Percentiles rank a stretch among this genome's conserved stretches.
phyloP scores from a whole-genome alignment of 2,797 vertebrate species.

The Scyliorhinus canicula region DNA sequence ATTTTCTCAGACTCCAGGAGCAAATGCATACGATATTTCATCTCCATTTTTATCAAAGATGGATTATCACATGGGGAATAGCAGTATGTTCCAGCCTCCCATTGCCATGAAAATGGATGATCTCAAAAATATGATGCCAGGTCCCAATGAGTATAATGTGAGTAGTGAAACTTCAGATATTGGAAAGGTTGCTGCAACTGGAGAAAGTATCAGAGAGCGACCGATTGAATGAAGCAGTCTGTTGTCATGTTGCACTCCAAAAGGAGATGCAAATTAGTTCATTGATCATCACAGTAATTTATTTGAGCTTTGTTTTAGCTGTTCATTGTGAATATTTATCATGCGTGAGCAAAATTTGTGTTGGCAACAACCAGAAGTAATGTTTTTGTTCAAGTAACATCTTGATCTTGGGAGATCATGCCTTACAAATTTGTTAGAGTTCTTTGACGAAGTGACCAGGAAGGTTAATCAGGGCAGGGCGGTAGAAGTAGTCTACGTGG shows the following conservation, averaged over 20 bases:
- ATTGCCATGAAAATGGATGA: slow-evolving; percentile 49
- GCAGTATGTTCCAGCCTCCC: slow-evolving; percentile 66
- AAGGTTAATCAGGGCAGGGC: too few relatives aligned
- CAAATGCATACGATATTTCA: slow-evolving; percentile 60
- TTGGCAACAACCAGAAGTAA: background rate
- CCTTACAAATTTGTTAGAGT: too few relatives aligned
- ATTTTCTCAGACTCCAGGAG: slow-evolving; percentile 55
- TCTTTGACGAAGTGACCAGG: too few relatives aligned
- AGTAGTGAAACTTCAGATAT: slow-evolving; percentile 40
- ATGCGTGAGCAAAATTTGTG: background rate
- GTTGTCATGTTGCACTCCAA: background rate
- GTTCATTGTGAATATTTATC: background rate
- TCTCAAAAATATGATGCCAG: slow-evolving; percentile 56
- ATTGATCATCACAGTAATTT: background rate
- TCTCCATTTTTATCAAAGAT: slow-evolving; percentile 54
- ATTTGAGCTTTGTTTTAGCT: background rate
- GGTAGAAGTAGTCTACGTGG: too few relatives aligned
- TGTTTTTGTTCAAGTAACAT: background rate
- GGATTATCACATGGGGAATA: slow-evolving; percentile 62
- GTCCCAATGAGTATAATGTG: slow-evolving; percentile 70
- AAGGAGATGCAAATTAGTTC: background rate
- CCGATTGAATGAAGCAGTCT: background rate
- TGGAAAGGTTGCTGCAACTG: background rate
- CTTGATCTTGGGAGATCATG: too few relatives aligned
- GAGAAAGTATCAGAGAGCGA: background rate